Conservation (phyloP, 2,113 vertebrate species). For the Apodemus sylvaticus region DNA sequence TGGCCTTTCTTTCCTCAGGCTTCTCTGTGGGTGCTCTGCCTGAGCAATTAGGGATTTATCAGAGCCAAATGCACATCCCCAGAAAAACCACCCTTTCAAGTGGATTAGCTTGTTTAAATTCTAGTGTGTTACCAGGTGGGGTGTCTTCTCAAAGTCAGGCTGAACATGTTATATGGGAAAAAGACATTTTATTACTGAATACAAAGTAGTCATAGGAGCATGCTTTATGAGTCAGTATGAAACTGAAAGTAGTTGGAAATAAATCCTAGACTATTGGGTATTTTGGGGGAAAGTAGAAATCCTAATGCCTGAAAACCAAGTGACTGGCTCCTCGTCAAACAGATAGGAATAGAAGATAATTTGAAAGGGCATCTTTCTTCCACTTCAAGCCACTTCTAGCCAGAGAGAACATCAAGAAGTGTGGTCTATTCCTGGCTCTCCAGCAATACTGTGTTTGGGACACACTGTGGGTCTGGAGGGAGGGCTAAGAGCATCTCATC, state of each 20-base stretch:
- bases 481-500: neutral
- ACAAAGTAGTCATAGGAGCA: constrained; percentile 54
- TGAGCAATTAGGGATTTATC: constrained; percentile 58
- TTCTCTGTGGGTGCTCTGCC: neutral
- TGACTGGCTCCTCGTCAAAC: neutral
- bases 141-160: constrained; percentile 67
- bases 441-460: rapidly evolving
- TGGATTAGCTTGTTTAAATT: constrained; percentile 74
- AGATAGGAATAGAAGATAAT: constrained; percentile 43
- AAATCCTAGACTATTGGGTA: constrained; percentile 58
- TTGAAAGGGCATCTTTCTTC: neutral
- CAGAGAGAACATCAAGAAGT: neutral
- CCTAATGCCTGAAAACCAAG: neutral
- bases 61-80: constrained; percentile 35
- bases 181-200: constrained; percentile 69
- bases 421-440: neutral
- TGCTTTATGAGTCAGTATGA: constrained; percentile 59
- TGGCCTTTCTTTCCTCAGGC: constrained; percentile 22
- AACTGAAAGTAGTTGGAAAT: constrained; percentile 68
- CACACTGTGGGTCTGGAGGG: neutral
- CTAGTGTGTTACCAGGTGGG: constrained; percentile 63
- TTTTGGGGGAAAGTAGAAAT: constrained; percentile 45
- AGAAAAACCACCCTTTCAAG: constrained; percentile 61
- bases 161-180: constrained; percentile 54
- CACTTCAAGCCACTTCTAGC: neutral